A percentile compares a stretch with the other conserved stretches of the same genome.
These are phyloP conservation scores for Nephrotoma guestfalica DNA, from an alignment of 2,888 invertebrate species.

Conservation along the genomic window DNA sequence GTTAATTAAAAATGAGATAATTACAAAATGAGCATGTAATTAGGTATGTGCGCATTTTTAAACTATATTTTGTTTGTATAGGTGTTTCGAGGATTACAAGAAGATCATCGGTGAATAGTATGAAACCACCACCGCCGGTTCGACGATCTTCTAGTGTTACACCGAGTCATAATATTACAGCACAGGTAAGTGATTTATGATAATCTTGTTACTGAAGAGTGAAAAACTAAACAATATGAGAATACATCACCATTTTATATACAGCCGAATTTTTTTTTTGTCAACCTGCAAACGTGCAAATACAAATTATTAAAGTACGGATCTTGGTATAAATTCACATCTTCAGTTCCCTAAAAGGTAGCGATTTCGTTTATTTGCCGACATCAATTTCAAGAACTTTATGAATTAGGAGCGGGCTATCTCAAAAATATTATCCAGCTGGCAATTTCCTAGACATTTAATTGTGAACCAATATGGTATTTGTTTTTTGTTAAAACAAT, in stretches of 20 bases:
- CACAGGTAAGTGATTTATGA: constrained; percentile 22
- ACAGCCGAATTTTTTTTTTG: no score
- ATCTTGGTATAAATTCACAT: no score
- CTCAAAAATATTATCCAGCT: no score
- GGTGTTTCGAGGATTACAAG: constrained; percentile 29
- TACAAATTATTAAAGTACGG: no score
- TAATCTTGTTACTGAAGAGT: not conserved
- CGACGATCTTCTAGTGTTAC: constrained; percentile 56
- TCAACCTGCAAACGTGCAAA: no score
- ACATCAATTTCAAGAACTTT: no score
- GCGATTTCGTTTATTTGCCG: no score
- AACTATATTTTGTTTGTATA: not conserved
- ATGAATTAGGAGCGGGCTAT: no score
- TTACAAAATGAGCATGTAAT: not conserved
- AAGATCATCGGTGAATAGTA: constrained; percentile 31
- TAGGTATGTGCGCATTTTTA: not conserved
- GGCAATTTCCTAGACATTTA: no score
- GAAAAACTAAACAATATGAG: not conserved
- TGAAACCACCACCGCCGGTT: constrained; percentile 70
- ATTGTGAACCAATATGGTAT: no score
- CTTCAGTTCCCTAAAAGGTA: no score
- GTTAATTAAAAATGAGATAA: constrained; percentile 3
- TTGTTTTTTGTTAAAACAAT: no score
- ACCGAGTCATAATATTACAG: constrained; percentile 25
- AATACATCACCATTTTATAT: not conserved